Base-by-base conservation (phyloP, 1,140 invertebrate species). In the Scylla paramamosain region DNA sequence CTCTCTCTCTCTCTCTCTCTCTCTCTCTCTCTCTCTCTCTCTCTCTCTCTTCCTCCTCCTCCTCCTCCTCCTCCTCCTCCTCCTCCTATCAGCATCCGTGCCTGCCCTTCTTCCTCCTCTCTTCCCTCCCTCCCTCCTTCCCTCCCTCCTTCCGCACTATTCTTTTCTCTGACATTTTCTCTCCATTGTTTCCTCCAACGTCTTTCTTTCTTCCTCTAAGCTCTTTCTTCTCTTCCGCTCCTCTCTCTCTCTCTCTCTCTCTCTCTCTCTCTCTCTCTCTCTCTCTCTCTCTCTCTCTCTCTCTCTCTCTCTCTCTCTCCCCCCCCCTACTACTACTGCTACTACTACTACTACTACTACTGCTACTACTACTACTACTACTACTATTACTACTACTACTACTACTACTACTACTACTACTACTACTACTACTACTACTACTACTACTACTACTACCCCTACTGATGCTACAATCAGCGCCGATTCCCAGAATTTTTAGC, bases 21-120 rank as follows among this genome's bases (percentile, higher is more conserved):
- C 90, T 7, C 90, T 67, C 90, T 92, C 90, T 67, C 90, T 8
- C 90, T 92, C 48, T 92, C 48, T 67, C 45, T 90, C 45, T 90
- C 7, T 25, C 88, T 46, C 45, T 90, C 88, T 46, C 31, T 90
- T 39, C 39, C 6, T 39, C 39, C 39, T 39, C 32, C 12, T 28
- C n/a, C n/a, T 28, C 12, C 12, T 48, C 45, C 29, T 28, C 29
- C 59, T 8, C 32, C 7, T 28, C 28, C 32, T 77, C 59, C 28
- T 8, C 29, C 86, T 32, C 31, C 32, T 39, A 28, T 39, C 39
- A 39, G 39, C 39, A 39, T 39, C 39, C 39, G 39, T 39, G 39
- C 39, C 39, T 39, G 39, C 39, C 39, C 39, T 39, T 39, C 39
- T 39, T 39, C 39, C 39, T 39, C 32, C 12, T 28, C n/a, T 28